phyloP scores from a whole-genome alignment of 2,797 vertebrate genomes.

The Pogonophryne albipinna region DNA sequence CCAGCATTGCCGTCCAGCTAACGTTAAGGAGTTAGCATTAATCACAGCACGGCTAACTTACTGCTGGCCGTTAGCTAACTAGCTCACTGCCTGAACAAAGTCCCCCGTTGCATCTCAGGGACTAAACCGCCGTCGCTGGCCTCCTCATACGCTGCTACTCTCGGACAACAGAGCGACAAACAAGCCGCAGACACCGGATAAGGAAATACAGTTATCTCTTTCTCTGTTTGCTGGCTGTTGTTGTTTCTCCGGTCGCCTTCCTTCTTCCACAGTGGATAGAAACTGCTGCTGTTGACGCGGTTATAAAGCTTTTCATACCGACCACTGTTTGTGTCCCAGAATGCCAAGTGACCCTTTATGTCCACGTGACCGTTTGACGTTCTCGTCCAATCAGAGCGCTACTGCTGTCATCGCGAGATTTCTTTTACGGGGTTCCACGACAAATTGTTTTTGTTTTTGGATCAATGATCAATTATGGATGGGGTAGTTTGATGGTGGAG shows the following conservation, averaged over 20 bases:
- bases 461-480: slow-evolving; percentile 8
- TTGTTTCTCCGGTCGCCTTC: slow-evolving; percentile 16
- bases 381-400: slow-evolving; percentile 61
- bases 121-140: slow-evolving; percentile 20
- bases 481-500: neutral
- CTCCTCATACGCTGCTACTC: slow-evolving; percentile 1
- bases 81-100: slow-evolving; percentile 65
- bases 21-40: slow-evolving; percentile 46
- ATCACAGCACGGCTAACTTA: slow-evolving; percentile 67
- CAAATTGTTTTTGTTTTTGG: slow-evolving; percentile 52
- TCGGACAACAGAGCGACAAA: neutral
- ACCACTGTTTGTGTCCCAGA: slow-evolving; percentile 87
- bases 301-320: slow-evolving; percentile 58
- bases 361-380: slow-evolving; percentile 58
- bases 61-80: slow-evolving; percentile 60
- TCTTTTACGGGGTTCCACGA: neutral
- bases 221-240: slow-evolving; percentile 4
- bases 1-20: slow-evolving; percentile 25
- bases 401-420: slow-evolving; percentile 67
- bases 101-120: slow-evolving; percentile 47
- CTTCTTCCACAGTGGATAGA: slow-evolving; percentile 35
- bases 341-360: slow-evolving; percentile 75
- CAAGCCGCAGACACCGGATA: neutral
- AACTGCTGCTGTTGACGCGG: slow-evolving; percentile 54
- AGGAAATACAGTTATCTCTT: neutral